Percentiles rank a stretch among this genome's conserved stretches.
phyloP scores from a whole-genome alignment of 92 coral and sea anemone genomes.

The Epizoanthus scotinus region DNA sequence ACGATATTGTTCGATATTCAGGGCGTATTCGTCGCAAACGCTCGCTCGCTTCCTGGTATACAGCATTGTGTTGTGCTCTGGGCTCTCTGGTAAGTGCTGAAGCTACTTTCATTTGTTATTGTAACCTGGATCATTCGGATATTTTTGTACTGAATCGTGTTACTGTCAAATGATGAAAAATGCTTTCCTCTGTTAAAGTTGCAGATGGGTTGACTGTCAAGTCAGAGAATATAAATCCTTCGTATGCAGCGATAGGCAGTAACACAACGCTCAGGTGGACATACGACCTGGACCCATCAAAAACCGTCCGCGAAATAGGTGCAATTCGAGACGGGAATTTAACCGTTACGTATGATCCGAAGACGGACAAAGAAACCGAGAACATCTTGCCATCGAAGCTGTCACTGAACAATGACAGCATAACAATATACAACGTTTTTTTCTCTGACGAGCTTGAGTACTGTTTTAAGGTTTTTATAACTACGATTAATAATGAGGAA shows the following conservation, averaged over 20 bases:
- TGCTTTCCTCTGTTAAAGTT: not conserved
- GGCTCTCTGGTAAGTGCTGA: not conserved
- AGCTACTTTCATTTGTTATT: not conserved
- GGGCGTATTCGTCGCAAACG: not conserved
- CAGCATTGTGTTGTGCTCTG: not conserved
- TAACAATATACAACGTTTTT: not conserved
- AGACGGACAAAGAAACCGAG: not conserved
- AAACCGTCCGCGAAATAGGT: not conserved
- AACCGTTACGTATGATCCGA: not conserved
- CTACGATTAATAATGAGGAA: rapidly evolving
- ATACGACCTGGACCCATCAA: not conserved
- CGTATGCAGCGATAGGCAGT: not conserved
- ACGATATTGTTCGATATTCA: not conserved
- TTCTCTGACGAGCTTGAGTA: not conserved
- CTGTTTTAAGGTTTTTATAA: not conserved
- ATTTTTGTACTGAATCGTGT: not conserved
- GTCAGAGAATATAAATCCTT: not conserved
- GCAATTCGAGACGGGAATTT: not conserved
- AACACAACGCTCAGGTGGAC: not conserved
- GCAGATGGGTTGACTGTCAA: not conserved
- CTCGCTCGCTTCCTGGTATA: not conserved
- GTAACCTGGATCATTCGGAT: not conserved
- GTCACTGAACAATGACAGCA: not conserved
- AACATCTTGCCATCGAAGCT: not conserved
- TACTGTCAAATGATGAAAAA: not conserved